Conservation (phyloP, 64 coral and sea anemone genomes). For the Actinia tenebrosa region DNA sequence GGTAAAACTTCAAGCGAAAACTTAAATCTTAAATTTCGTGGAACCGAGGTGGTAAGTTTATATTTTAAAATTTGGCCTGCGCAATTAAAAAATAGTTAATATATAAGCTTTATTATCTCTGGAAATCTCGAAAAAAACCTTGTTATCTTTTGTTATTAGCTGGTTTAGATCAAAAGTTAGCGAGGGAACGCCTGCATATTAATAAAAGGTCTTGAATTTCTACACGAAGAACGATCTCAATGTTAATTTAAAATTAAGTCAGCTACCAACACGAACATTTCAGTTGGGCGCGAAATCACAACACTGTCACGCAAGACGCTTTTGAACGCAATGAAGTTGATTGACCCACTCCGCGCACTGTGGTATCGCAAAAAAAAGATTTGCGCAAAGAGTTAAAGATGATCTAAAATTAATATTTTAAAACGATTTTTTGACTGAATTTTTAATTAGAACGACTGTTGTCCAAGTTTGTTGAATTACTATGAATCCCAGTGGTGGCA, state of each 20-base stretch:
- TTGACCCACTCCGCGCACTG: too few species aligned
- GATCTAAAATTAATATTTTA: neutral
- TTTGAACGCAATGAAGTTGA: too few species aligned
- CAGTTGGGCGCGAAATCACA: too few species aligned
- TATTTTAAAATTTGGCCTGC: neutral
- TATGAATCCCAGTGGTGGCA: constrained; percentile 10
- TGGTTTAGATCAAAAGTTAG: too few species aligned
- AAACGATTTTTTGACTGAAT: neutral
- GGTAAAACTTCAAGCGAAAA: neutral
- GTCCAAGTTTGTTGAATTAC: constrained; percentile 17
- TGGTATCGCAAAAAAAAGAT: too few species aligned
- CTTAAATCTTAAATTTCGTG: neutral
- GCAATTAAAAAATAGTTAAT: neutral
- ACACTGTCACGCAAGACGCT: too few species aligned
- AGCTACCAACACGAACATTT: too few species aligned
- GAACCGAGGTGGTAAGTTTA: neutral
- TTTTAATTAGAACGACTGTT: neutral
- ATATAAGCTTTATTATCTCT: neutral
- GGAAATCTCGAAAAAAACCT: neutral
- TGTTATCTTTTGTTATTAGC: too few species aligned
- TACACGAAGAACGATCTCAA: too few species aligned
- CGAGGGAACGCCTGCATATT: too few species aligned
- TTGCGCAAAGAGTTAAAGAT: neutral
- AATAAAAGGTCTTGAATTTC: too few species aligned
- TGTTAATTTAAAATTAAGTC: too few species aligned